Conservation (phyloP, 2,113 vertebrate species). For the Phainopepla nitens region DNA sequence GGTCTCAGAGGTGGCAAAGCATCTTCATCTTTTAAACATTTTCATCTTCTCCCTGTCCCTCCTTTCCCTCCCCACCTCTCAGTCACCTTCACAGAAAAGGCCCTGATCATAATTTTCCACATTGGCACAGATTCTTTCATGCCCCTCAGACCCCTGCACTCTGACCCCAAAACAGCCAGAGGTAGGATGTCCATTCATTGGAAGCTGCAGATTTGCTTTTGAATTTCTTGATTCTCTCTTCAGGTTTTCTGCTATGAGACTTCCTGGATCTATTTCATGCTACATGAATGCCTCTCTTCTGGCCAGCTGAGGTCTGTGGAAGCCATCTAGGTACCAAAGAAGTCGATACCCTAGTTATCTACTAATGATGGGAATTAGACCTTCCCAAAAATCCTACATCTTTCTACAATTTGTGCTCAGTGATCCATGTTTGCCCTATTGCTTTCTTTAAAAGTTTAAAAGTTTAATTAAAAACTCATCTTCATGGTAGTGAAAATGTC, state of each 20-base stretch:
- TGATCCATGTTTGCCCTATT: background rate
- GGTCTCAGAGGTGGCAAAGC: background rate
- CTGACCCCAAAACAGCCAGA: background rate
- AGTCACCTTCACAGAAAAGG: background rate
- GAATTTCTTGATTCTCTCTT: background rate
- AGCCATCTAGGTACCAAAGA: background rate
- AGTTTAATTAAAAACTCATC: background rate
- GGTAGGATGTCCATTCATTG: background rate
- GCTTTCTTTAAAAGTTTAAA: background rate
- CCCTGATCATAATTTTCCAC: background rate
- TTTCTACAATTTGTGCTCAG: background rate
- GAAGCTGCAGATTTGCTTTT: background rate
- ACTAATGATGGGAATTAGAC: background rate
- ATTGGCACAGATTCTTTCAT: background rate
- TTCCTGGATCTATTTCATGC: background rate
- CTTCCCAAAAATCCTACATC: background rate
- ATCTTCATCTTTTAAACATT: background rate
- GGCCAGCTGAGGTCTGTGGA: background rate
- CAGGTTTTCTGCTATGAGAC: background rate
- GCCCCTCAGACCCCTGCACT: background rate
- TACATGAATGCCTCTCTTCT: background rate
- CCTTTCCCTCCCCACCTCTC: background rate
- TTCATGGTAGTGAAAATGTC: background rate
- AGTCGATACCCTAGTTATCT: background rate
- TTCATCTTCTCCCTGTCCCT: fast-evolving